Evolutionary conservation across 1,140 invertebrate genomes (phyloP).

Genomic region (Macrocentrus cingulum): DNA sequence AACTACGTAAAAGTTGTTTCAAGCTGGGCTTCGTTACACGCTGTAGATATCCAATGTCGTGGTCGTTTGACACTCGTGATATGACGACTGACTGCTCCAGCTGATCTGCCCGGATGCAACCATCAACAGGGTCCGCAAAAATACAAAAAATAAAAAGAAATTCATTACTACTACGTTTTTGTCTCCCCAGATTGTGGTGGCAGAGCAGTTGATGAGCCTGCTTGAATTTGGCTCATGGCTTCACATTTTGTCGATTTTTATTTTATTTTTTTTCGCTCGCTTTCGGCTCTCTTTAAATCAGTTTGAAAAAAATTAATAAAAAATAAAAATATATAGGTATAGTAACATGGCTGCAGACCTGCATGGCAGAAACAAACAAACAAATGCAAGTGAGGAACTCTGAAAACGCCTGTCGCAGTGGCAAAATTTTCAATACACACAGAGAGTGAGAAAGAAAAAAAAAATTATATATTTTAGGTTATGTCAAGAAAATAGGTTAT

Average conservation of each 20-base stretch:
- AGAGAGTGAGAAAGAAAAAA: constrained; percentile 3
- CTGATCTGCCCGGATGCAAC: constrained; percentile 24
- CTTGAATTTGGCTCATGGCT: constrained; percentile 6
- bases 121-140: constrained; percentile 49
- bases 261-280: too few species aligned
- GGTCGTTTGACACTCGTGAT: constrained; percentile 17
- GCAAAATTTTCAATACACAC: background rate
- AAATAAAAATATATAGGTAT: constrained; percentile 56
- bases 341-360: constrained; percentile 55
- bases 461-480: constrained; percentile 3
- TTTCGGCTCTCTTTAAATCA: constrained; percentile 18
- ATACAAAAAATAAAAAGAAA: constrained; percentile 63
- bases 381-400: constrained; percentile 49
- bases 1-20: background rate
- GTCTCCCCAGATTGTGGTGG: background rate
- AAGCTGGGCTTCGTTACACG: background rate
- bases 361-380: constrained; percentile 59
- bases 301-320: constrained; percentile 54
- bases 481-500: background rate
- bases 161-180: constrained; percentile 53
- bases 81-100: constrained; percentile 22
- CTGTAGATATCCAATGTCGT: constrained; percentile 1
- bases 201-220: constrained; percentile 2
- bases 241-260: background rate
- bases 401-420: constrained; percentile 10